phyloP scores from a whole-genome alignment of 2,888 invertebrate species.

The Perizoma flavofasciatum region DNA sequence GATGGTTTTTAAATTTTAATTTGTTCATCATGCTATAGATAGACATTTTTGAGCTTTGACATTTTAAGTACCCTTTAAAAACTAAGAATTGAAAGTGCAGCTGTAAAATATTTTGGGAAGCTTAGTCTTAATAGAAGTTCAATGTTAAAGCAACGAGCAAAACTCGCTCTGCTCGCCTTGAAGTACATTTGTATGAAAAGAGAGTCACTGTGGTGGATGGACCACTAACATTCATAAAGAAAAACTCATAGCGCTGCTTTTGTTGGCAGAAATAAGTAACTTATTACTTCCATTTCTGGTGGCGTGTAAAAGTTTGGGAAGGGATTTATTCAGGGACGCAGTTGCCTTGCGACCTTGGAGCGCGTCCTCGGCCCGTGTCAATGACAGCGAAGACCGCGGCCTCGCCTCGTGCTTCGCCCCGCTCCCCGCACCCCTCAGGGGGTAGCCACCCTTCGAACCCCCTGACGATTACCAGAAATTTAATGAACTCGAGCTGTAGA shows the following conservation, averaged over 20 bases:
- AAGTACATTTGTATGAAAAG: too few relatives aligned
- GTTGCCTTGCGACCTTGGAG: conserved; percentile 70
- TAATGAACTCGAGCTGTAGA: conserved; percentile 47
- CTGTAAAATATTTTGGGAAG: too few relatives aligned
- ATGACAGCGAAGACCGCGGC: conserved; percentile 67
- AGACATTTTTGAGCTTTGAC: too few relatives aligned
- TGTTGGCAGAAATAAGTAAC: conserved; percentile 27
- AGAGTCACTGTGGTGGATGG: too few relatives aligned
- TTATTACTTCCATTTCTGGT: conserved; percentile 40
- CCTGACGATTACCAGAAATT: conserved; percentile 58
- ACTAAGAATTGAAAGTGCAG: too few relatives aligned
- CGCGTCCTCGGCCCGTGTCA: conserved; percentile 77
- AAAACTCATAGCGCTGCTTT: conserved; percentile 2
- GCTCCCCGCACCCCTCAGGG: conserved; percentile 38
- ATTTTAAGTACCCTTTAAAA: too few relatives aligned
- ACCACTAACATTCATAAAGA: not conserved
- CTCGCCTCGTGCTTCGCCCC: conserved; percentile 55
- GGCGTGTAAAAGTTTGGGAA: conserved; percentile 42
- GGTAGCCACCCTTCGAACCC: conserved; percentile 36
- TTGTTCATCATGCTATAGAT: too few relatives aligned
- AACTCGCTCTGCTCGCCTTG: too few relatives aligned
- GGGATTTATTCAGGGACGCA: conserved; percentile 47
- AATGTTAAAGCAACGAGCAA: too few relatives aligned
- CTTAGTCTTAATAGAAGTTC: too few relatives aligned
- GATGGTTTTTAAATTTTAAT: too few relatives aligned